Base-by-base conservation (phyloP, 2,888 invertebrate genomes). In the Callimorpha dominula region DNA sequence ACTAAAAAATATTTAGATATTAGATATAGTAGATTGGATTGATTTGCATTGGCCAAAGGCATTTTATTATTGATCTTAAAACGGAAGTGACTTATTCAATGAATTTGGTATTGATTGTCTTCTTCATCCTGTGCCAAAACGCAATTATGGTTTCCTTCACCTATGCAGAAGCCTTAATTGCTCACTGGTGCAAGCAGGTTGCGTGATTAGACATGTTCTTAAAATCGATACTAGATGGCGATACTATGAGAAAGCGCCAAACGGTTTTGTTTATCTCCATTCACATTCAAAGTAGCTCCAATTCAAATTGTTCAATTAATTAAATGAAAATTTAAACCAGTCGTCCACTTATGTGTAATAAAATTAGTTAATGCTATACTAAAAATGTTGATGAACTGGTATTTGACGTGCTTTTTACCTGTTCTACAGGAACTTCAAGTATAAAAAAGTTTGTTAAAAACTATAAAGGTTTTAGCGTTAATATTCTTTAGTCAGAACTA, bases 281-380 rank as follows among this genome's bases (percentile, higher is more conserved):
- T 65, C 62, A 50, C 57, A 17, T 43, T 60, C 57, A 73, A 76
- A 73, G 68, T 49, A 76, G 67, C 46, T 68, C 77, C 72, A 81
- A 81, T 83, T 82, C 79, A 83, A 77, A 76, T 82, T 71, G 74
- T 74, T 77, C 72, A 42, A 77, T 81, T 84, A 81, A 81, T 81
- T 79, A 81, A 62, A 64, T 70, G 64, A 73, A 77, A 78, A 74
- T 63, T 66, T 31, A 42, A 74, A 77, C 80, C 57, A 43, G 40
- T 65, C 54, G n/a, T 63, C 68, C 62, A 74, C 65, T 72, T 49
- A 31, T 64, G 65, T 73, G 43, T 71, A 70, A 70, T 80, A 71
- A 64, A 78, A 78, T 78, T 74, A 66, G 71, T 77, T 73, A 74
- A 84, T 73, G 76, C 76, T 77, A 76, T 74, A 54, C 68, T 75